phyloP scores from a whole-genome alignment of 2,888 invertebrate species.

The Pyrrhosoma nymphula region DNA sequence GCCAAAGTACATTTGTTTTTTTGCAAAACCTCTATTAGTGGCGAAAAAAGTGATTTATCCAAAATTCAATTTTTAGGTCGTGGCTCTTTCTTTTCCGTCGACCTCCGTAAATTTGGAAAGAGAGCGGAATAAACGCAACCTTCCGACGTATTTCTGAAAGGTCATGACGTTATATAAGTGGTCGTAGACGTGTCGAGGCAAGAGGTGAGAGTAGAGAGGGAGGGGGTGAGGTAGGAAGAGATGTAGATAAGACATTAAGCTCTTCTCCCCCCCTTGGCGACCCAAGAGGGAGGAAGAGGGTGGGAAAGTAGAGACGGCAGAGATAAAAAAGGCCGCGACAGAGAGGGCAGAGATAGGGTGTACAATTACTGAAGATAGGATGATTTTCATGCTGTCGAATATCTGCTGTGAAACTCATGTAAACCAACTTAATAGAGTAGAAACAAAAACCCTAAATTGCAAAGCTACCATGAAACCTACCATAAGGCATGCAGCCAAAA shows the following conservation, averaged over 20 bases:
- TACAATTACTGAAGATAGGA: no score
- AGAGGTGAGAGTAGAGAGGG: background rate
- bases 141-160: background rate
- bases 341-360: background rate
- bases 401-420: no score
- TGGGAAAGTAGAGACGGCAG: background rate
- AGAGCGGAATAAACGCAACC: background rate
- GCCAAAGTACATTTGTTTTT: no score
- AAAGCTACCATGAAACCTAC: no score
- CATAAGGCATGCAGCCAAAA: no score
- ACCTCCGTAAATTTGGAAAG: background rate
- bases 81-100: background rate
- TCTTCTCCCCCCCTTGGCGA: background rate
- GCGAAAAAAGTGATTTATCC: background rate
- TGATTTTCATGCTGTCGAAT: no score
- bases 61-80: background rate
- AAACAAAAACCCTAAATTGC: no score
- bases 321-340: background rate
- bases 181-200: background rate
- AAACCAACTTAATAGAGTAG: no score
- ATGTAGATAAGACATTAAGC: conserved; percentile 12
- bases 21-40: no score
- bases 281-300: no score
- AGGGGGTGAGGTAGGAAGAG: background rate
- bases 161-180: background rate